Percentiles rank a stretch among this genome's conserved stretches.
Conservation (phyloP, 2,888 invertebrate genomes). For the Hydraecia micacea region DNA sequence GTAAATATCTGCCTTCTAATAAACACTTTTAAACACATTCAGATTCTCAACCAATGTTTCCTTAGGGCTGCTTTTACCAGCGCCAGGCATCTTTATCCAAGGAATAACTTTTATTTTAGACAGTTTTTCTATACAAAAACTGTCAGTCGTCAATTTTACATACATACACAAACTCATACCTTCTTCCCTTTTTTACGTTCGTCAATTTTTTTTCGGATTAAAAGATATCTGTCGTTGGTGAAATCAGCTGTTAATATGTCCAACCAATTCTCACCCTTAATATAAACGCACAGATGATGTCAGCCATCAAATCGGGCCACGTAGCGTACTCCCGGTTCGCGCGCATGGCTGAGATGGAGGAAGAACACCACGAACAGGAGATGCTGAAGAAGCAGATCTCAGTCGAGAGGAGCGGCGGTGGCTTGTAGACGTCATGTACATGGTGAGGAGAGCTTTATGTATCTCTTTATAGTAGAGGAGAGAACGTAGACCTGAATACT, state of each 20-base stretch:
- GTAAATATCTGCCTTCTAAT: background rate
- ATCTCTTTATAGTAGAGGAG: background rate
- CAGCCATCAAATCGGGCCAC: constrained; percentile 98
- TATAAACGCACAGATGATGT: constrained; percentile 96
- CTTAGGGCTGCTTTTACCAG: background rate
- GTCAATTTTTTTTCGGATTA: background rate
- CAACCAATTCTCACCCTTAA: constrained; percentile 9
- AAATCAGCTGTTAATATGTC: background rate
- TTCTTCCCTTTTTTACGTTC: background rate
- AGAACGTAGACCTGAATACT: background rate
- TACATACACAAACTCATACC: background rate
- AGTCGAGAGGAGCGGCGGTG: constrained; percentile 98
- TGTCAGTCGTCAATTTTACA: background rate
- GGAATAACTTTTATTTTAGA: background rate
- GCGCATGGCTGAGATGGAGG: constrained; percentile 97
- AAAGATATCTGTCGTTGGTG: background rate
- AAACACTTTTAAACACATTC: background rate
- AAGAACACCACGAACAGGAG: constrained; percentile 95
- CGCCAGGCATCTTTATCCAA: background rate
- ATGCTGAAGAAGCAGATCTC: constrained; percentile 94
- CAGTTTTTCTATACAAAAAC: background rate
- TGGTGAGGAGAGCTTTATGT: constrained; percentile 44
- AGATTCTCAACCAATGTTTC: background rate
- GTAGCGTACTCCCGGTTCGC: constrained; percentile 99
- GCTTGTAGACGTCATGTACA: constrained; percentile 91